Evolutionary conservation across 2,797 vertebrate species (phyloP).

Genomic region (Anableps anableps): DNA sequence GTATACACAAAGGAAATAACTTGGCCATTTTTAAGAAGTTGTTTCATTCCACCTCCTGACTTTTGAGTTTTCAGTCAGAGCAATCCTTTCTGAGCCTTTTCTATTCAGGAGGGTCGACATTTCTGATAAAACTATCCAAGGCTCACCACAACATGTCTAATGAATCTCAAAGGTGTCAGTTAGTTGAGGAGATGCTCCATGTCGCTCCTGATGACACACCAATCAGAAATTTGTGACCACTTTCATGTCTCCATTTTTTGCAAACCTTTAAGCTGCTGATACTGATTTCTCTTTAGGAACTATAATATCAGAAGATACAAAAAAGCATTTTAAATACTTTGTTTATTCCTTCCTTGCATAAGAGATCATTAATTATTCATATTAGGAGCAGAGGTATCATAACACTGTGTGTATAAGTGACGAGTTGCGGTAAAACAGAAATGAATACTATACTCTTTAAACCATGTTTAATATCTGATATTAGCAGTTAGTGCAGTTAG

Average conservation of each 20-base stretch:
- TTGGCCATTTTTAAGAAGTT: constrained; percentile 1
- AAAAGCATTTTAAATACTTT: not conserved
- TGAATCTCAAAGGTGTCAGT: not conserved
- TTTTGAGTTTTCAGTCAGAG: not conserved
- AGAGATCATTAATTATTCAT: not conserved
- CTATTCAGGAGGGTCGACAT: not conserved
- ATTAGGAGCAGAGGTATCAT: not conserved
- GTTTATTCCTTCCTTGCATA: not conserved
- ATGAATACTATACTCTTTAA: not conserved
- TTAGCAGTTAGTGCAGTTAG: not conserved
- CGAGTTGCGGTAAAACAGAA: not conserved
- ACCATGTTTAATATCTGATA: not conserved
- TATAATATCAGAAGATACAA: not conserved
- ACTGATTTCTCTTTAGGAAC: not conserved
- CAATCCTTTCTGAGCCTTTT: not conserved
- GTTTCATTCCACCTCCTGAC: not conserved
- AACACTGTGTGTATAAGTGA: not conserved
- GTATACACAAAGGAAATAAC: constrained; percentile 5
- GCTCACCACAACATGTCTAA: not conserved
- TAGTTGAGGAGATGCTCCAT: not conserved
- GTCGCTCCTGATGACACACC: not conserved
- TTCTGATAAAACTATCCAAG: not conserved
- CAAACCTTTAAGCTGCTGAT: not conserved
- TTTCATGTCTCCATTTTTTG: not conserved
- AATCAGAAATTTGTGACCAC: not conserved